phyloP scores from a whole-genome alignment of 2,113 vertebrate species.

The Motacilla alba region DNA sequence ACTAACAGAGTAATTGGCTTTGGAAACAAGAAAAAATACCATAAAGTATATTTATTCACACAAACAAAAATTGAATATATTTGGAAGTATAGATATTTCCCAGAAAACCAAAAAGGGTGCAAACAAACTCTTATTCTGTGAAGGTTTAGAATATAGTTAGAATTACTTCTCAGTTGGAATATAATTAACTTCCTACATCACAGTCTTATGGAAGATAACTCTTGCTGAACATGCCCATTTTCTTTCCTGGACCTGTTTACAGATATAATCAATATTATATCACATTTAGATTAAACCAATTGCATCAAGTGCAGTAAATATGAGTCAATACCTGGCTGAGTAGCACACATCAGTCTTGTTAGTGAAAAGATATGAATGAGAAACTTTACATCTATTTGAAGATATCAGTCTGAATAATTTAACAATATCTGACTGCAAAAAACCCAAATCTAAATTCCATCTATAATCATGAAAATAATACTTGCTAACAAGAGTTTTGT shows the following conservation, averaged over 20 bases:
- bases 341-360: neutral
- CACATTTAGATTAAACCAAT: neutral
- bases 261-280: neutral
- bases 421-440: neutral
- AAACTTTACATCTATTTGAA: neutral
- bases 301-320: neutral
- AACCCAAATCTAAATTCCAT: neutral
- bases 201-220: neutral
- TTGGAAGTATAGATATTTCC: neutral
- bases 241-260: neutral
- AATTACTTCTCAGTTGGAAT: neutral
- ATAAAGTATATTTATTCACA: neutral
- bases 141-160: neutral
- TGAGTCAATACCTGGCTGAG: neutral
- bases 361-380: neutral
- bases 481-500: neutral
- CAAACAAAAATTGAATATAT: rapidly evolving
- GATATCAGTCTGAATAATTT: neutral
- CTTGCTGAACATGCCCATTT: neutral
- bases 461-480: neutral
- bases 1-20: neutral
- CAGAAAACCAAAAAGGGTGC: rapidly evolving
- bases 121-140: neutral
- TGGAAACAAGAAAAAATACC: neutral
- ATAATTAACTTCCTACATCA: neutral